Evolutionary conservation across 2,888 invertebrate species (phyloP), one percentile per base, ranked within the genome.

Genomic region (Platycheirus rosarum): DNA sequence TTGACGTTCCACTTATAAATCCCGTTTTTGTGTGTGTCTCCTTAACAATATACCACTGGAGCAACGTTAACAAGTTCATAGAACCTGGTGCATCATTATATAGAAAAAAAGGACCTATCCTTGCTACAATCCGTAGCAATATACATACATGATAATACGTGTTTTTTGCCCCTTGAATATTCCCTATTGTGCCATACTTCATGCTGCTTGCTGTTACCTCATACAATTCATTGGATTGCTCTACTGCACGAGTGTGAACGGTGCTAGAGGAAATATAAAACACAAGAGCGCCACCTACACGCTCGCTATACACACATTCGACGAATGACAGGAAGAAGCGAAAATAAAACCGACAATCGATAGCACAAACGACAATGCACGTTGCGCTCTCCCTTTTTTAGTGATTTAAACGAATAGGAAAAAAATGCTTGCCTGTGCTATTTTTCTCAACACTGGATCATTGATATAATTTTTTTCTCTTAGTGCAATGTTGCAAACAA

Each of bases 341-440:
- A 65, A 70, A 65, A 65, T 51, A 48, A 40, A 60, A 60, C 70
- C 75, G 69, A 37, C 65, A 75, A 70, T 80, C 80, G 75, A 80
- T 80, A 60, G 14, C 13, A 18, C 16, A 51, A 35, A 18, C 51
- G 37, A 74, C 57, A 46, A 65, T 66, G 46, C 35, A 70, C 2
- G 2, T 2, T 23, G 6, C 53, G 60, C 60, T 42, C 68, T 32
- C 42, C 60, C 42, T 48, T 18, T 53, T 29, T 20, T 20, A 26
- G 26, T 7, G 23, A 18, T 53, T 11, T 14, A 40, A 18, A 18
- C 37, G 13, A n/a, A 26, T 8, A 26, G 9, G 14, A 55, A 40
- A 55, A 42, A 42, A 23, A 6, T 60, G 60, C 60, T 2, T 29
- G 29, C 1, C 14, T 60, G 60, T 42, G 60, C 42, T 60, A 42